Evolutionary conservation across 2,113 vertebrate genomes (phyloP), one percentile per base, ranked within the genome.

Genomic region (Polypterus bichir): DNA sequence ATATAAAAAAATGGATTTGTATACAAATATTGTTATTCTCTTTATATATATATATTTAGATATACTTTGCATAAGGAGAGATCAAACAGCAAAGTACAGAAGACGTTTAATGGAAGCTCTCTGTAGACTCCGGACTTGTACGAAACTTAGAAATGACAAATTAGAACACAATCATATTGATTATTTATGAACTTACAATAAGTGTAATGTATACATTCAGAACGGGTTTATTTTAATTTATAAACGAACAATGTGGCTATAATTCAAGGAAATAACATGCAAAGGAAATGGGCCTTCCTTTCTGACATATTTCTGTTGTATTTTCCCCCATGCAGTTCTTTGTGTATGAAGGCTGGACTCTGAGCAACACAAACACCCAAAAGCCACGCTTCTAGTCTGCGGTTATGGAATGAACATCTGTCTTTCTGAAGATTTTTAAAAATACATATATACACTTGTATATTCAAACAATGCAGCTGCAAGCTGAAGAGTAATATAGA

Each of bases 231-330:
- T 60, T 53, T 4, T 52, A 44, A 44, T 57, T 63, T 55, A 47
- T 57, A 63, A 63, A 63, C 64, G 59, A 69, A 64, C 49, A 61
- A 48, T 64, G 62, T 44, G 56, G 67, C 54, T 47, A 70, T 66
- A 77, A 74, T 71, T 68, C 66, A 71, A 74, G 74, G 70, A 77
- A 77, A 69, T 59, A 61, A 59, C 63, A 72, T 4, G 68, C 60
- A 61, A 48, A 63, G 70, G 66, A 70, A 76, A 61, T 59, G 59
- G 54, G 4, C 47, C 49, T 59, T 59, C 51, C 56, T 51, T 11
- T 56, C 55, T 49, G 55, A 45, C 59, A 44, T 9, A 69, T 67
- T 65, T 56, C 66, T 66, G 59, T 64, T 11, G 61, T 64, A 66
- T 64, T 69, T 72, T 66, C 57, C 44, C 61, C 48, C 64, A 66